Base-by-base conservation (phyloP, 1,140 invertebrate genomes). In the Monochamus saltuarius region DNA sequence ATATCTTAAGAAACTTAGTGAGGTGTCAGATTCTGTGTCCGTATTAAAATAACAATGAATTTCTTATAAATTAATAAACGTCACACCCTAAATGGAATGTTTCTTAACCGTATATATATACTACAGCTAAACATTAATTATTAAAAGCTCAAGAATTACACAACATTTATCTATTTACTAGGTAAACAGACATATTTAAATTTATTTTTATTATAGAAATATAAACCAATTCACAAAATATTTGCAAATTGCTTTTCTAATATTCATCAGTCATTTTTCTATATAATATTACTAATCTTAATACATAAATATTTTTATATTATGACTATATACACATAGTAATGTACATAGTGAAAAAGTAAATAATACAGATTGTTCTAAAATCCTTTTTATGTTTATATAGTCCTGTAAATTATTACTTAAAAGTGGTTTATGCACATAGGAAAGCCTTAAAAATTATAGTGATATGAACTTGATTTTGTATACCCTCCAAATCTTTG, bases 201-300 rank as follows among this genome's bases (percentile, higher is more conserved):
- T 46, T 46, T 57, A 52, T 56, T 61, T 56, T 51, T 53, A 61
- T 61, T 54, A 64, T 64, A 64, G 54, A 64, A 64, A 64, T 64
- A 64, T 64, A 64, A 56, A 61, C 53, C 59, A 61, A 64, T 60
- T 64, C 53, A 56, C 62, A 61, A 61, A 57, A 64, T 63, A 56
- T 55, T 52, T 62, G 60, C 60, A 62, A 62, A 56, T 61, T 64
- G 58, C 55, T 55, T 42, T 61, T 55, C 51, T 53, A 61, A 65
- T 56, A 61, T 65, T 65, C 54, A 65, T 65, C 63, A 65, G 63
- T 65, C 63, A 65, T 53, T 53, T 57, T 54, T 58, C 42, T 59
- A 36, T 57, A 56, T 19, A 49, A 34, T 55, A 36, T 56, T 38
- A 52, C 40, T 45, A 43, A 45, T 37, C 51, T 54, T 55, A 53